Percentiles rank a stretch among this genome's conserved stretches.
These are phyloP conservation scores for Dermochelys coriacea DNA, from an alignment of 2,797 vertebrate species.

Conservation along the genomic window DNA sequence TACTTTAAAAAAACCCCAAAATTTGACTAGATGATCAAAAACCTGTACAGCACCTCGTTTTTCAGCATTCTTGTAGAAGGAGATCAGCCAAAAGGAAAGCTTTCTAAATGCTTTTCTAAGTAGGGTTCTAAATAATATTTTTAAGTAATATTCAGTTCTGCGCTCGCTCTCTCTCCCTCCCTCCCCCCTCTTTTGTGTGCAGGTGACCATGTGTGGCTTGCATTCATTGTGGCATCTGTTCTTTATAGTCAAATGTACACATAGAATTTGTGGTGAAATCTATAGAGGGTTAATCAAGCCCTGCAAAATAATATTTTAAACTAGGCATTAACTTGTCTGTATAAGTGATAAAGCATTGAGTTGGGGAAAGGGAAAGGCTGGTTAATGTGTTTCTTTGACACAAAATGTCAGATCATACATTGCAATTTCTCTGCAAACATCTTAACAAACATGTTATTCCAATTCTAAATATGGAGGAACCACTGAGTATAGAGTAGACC, in stretches of 20 bases:
- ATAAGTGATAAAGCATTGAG: neutral
- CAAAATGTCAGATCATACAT: neutral
- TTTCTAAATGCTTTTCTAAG: neutral
- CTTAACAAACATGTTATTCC: too few relatives aligned
- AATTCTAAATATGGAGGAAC: neutral
- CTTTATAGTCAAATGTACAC: constrained; percentile 16
- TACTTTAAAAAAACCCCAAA: too few relatives aligned
- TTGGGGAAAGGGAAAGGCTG: neutral
- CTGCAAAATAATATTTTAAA: neutral
- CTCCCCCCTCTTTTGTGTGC: neutral
- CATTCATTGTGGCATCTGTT: constrained; percentile 5
- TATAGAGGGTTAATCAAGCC: constrained; percentile 20
- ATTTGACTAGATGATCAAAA: neutral
- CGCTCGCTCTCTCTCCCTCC: neutral
- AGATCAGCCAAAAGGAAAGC: neutral
- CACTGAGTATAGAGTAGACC: neutral
- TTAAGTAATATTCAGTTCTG: neutral
- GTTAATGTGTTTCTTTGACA: neutral
- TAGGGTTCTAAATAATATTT: neutral
- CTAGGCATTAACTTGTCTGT: constrained; percentile 19
- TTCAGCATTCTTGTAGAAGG: neutral
- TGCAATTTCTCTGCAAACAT: neutral
- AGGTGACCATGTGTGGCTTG: neutral
- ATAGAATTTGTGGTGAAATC: neutral
- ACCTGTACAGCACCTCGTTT: neutral